phyloP scores from a whole-genome alignment of 2,797 vertebrate genomes.

The Eulemur rubriventer region DNA sequence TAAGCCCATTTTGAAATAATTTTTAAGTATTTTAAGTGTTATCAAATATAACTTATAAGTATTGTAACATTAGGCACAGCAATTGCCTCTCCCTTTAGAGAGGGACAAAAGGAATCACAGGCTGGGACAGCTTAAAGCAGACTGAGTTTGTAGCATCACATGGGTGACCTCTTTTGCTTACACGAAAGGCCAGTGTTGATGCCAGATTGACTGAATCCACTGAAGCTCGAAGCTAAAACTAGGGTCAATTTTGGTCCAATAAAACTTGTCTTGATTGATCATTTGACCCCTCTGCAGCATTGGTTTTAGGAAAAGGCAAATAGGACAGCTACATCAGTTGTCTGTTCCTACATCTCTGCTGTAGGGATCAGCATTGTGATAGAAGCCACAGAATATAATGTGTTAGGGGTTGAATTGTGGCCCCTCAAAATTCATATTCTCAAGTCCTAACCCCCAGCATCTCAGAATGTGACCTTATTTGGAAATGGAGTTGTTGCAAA shows the following conservation, averaged over 20 bases:
- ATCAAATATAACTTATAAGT: not conserved
- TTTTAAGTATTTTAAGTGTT: not conserved
- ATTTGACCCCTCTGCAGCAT: not conserved
- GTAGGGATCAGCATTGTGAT: not conserved
- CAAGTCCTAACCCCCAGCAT: not conserved
- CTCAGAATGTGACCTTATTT: not conserved
- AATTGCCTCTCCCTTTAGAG: not conserved
- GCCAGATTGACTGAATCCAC: not conserved
- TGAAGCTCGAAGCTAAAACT: not conserved
- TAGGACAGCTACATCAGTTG: not conserved
- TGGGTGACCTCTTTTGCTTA: not conserved
- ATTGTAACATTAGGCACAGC: not conserved
- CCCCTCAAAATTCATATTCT: not conserved
- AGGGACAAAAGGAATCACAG: not conserved
- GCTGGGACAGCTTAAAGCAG: not conserved
- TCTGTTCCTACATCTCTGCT: not conserved
- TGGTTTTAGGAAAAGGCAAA: not conserved
- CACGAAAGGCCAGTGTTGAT: not conserved
- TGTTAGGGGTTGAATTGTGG: not conserved
- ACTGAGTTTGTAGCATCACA: not conserved
- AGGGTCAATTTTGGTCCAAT: not conserved
- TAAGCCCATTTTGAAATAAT: conserved; percentile 11
- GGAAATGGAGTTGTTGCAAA: not conserved
- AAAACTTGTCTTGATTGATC: not conserved
- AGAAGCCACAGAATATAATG: not conserved